Conservation (phyloP, 2,888 invertebrate species). For the Hirtodrosophila cameraria region DNA sequence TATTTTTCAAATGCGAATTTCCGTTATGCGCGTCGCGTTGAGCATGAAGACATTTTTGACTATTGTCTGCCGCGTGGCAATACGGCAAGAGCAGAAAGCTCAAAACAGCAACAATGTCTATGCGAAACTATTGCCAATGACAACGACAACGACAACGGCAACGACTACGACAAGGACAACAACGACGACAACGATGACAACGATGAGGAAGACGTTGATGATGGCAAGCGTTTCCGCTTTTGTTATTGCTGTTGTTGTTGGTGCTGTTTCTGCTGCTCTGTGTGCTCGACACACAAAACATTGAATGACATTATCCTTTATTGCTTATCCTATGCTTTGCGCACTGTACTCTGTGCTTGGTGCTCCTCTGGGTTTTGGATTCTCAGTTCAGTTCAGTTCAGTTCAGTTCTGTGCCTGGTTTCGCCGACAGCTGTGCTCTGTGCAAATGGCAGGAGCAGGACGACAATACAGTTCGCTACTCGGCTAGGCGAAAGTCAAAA, state of each 20-base stretch:
- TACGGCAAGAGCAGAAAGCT: slow-evolving; percentile 52
- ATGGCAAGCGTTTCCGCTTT: slow-evolving; percentile 73
- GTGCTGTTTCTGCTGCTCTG: slow-evolving; percentile 35
- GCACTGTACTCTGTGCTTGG: slow-evolving; percentile 21
- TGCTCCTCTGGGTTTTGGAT: slow-evolving; percentile 6
- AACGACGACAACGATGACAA: slow-evolving; percentile 27
- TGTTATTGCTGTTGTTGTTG: slow-evolving; percentile 38
- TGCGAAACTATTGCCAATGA: slow-evolving; percentile 76
- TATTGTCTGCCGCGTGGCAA: slow-evolving; percentile 66
- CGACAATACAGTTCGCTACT: slow-evolving; percentile 10
- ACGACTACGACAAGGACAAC: slow-evolving; percentile 18
- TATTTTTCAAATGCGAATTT: slow-evolving; percentile 80
- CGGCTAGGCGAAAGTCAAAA: slow-evolving; percentile 69
- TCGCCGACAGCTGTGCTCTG: slow-evolving; percentile 59
- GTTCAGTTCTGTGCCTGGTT: slow-evolving; percentile 16
- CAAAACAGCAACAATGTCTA: slow-evolving; percentile 71
- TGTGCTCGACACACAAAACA: slow-evolving; percentile 74
- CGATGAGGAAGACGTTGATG: slow-evolving; percentile 70
- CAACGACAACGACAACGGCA: slow-evolving; percentile 54
- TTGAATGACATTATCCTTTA: slow-evolving; percentile 82
- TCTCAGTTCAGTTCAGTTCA: slow-evolving; percentile 10
- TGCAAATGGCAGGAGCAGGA: slow-evolving; percentile 49
- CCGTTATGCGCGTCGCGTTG: slow-evolving; percentile 78
- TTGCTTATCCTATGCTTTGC: slow-evolving; percentile 79
- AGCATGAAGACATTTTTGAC: slow-evolving; percentile 77